Evolutionary conservation across 2,797 vertebrate genomes (phyloP).

Genomic region (Pipistrellus nathusii): DNA sequence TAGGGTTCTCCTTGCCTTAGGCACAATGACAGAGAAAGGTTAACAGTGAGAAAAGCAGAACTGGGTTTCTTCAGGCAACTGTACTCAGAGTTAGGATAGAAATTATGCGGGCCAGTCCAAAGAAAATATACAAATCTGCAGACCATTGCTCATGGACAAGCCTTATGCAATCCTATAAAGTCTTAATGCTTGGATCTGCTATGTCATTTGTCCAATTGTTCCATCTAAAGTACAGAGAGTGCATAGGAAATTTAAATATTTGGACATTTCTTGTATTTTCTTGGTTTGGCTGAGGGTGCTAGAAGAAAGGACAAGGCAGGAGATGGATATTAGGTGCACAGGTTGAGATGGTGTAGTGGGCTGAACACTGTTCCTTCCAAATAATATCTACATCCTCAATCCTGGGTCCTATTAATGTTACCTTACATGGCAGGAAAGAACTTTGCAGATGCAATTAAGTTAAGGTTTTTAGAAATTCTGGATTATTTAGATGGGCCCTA

Average conservation of each 20-base stretch:
- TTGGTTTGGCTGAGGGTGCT: not conserved
- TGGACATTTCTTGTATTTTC: not conserved
- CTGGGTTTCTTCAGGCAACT: slow-evolving; percentile 30
- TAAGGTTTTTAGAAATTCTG: not conserved
- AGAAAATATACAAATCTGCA: slow-evolving; percentile 59
- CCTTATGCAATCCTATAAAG: not conserved
- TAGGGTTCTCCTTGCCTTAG: slow-evolving; percentile 62
- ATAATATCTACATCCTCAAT: not conserved
- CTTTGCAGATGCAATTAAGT: not conserved
- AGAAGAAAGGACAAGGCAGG: not conserved
- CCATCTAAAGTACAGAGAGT: not conserved
- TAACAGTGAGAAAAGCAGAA: slow-evolving; percentile 42
- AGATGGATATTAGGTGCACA: not conserved
- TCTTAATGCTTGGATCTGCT: slow-evolving; percentile 12
- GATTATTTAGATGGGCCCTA: not conserved
- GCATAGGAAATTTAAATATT: slow-evolving; percentile 22
- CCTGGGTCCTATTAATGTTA: not conserved
- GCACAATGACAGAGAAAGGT: slow-evolving; percentile 45
- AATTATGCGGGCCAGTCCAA: slow-evolving; percentile 48
- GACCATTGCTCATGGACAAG: not conserved
- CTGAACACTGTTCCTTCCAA: not conserved
- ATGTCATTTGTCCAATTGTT: not conserved
- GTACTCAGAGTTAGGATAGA: slow-evolving; percentile 23
- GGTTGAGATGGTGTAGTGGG: not conserved
- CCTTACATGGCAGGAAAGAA: not conserved